phyloP scores from a whole-genome alignment of 2,797 vertebrate species.

The Eutrigla gurnardus region DNA sequence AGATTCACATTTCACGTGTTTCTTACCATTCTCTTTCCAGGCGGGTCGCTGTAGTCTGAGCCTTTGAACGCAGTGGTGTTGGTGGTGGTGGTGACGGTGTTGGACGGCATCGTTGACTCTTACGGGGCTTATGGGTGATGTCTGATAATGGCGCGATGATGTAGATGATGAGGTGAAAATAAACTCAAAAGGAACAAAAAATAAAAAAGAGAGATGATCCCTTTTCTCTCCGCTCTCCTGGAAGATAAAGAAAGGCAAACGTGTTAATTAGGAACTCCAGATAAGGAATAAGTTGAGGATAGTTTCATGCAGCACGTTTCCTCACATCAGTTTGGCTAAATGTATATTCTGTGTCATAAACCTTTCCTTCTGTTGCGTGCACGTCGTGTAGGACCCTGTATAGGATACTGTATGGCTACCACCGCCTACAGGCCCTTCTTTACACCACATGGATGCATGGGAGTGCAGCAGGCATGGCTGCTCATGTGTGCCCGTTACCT shows the following conservation, averaged over 20 bases:
- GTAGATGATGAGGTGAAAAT: slow-evolving; percentile 44
- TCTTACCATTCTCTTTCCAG: slow-evolving; percentile 84
- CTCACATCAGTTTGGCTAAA: slow-evolving; percentile 1
- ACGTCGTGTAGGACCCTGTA: slow-evolving; percentile 62
- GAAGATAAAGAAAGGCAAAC: slow-evolving; percentile 47
- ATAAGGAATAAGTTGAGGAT: neutral
- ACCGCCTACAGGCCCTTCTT: slow-evolving; percentile 64
- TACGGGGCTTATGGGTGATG: slow-evolving; percentile 37
- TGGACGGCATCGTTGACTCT: slow-evolving; percentile 86
- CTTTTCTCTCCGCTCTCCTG: slow-evolving; percentile 80
- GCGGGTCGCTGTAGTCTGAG: slow-evolving; percentile 79
- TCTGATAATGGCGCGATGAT: slow-evolving; percentile 33
- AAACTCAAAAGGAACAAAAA: slow-evolving; percentile 56
- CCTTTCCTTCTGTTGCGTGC: slow-evolving; percentile 44
- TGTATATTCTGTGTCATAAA: slow-evolving; percentile 31
- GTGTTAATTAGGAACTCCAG: neutral
- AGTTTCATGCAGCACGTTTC: slow-evolving; percentile 18
- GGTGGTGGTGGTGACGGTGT: slow-evolving; percentile 80
- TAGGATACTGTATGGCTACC: slow-evolving; percentile 57
- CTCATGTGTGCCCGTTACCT: neutral
- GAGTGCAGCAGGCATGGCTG: slow-evolving; percentile 30
- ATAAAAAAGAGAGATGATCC: slow-evolving; percentile 72
- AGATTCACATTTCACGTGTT: slow-evolving; percentile 6
- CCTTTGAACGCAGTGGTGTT: slow-evolving; percentile 78
- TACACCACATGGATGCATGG: slow-evolving; percentile 51